Evolutionary conservation across 1,140 invertebrate genomes (phyloP).

Genomic region (Aphelinus atriplicis): DNA sequence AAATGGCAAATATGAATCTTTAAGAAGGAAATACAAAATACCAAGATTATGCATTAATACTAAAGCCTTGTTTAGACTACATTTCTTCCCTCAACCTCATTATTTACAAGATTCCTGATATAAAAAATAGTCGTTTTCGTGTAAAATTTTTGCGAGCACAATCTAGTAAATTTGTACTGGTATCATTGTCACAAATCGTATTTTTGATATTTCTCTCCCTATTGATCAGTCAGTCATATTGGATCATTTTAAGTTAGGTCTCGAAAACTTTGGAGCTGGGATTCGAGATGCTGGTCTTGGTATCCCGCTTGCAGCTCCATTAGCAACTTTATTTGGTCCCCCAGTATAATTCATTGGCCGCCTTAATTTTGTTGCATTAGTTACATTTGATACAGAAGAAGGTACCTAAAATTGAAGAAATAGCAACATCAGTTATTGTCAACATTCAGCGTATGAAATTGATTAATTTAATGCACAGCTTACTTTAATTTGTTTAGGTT

Average conservation of each 20-base stretch:
- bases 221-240: conserved; percentile 25
- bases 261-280: conserved; percentile 52
- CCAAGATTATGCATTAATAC: conserved; percentile 10
- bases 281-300: conserved; percentile 62
- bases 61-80: not conserved
- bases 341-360: conserved; percentile 54
- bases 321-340: conserved; percentile 45
- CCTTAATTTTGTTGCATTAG: conserved; percentile 52
- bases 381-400: conserved; percentile 35
- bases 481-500: conserved; percentile 40
- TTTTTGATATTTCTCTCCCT: conserved; percentile 26
- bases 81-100: not conserved
- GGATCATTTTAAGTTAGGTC: conserved; percentile 43
- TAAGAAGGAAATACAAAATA: conserved; percentile 36
- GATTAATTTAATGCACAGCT: not conserved
- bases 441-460: not conserved
- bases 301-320: conserved; percentile 56
- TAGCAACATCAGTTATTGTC: not conserved
- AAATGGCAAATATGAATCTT: conserved; percentile 34
- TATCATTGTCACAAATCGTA: conserved; percentile 19
- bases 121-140: conserved; percentile 35
- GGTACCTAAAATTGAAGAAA: conserved; percentile 12
- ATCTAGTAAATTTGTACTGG: conserved; percentile 27
- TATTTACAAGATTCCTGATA: conserved; percentile 38
- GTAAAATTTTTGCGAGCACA: conserved; percentile 14